Conservation (phyloP, 1,140 invertebrate genomes). For the Penaeus japonicus region DNA sequence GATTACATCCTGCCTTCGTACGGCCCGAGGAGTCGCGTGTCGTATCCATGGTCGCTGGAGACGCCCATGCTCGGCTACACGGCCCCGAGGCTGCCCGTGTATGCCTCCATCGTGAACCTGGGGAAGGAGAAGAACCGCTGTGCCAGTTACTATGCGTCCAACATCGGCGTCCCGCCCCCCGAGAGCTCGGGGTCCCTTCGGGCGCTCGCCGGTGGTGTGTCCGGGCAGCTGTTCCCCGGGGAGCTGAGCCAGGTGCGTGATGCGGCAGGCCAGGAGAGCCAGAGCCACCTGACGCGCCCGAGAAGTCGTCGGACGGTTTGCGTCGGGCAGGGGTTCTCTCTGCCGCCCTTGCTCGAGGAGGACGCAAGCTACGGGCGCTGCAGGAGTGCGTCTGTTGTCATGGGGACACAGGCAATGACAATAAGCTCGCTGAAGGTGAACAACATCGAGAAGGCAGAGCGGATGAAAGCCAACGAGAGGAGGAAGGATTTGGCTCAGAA, state of each 20-base stretch:
- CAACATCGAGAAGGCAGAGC: slow-evolving; percentile 46
- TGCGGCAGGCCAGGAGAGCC: not conserved
- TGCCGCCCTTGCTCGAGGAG: slow-evolving; percentile 34
- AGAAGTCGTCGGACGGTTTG: slow-evolving; percentile 38
- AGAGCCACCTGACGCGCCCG: not conserved
- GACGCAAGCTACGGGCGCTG: not conserved
- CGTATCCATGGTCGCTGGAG: slow-evolving; percentile 13
- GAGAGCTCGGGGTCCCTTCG: not conserved
- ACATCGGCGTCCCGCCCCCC: not conserved
- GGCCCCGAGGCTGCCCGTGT: slow-evolving; percentile 30
- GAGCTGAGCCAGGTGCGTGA: not conserved
- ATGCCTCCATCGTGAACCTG: slow-evolving; percentile 40
- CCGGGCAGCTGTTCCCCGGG: not conserved
- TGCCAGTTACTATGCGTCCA: slow-evolving; percentile 27
- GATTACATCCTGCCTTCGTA: not conserved
- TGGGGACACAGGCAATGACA: slow-evolving; percentile 32
- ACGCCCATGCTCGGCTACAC: slow-evolving; percentile 20
- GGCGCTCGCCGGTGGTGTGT: not conserved
- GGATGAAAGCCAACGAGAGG: slow-evolving; percentile 16
- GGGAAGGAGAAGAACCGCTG: slow-evolving; percentile 19
- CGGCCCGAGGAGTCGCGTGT: not conserved
- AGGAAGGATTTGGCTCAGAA: not conserved
- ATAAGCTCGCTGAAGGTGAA: slow-evolving; percentile 34
- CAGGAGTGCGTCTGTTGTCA: slow-evolving; percentile 40
- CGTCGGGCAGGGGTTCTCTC: slow-evolving; percentile 23